Evolutionary conservation across 2,113 vertebrate species (phyloP).

Genomic region (Salvelinus sp.): DNA sequence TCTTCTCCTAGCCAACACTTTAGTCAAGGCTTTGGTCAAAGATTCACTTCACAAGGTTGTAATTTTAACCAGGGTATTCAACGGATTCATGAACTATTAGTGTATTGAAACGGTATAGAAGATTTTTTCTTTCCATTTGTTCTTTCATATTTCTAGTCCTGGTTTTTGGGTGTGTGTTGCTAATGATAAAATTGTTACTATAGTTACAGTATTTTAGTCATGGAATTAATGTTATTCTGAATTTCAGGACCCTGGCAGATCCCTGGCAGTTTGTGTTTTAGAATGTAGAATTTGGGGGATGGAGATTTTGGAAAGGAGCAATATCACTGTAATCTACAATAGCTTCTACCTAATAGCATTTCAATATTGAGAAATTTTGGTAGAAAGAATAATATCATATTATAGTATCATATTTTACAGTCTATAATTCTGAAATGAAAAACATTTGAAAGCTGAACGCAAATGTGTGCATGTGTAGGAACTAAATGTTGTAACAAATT

Average conservation of each 20-base stretch:
- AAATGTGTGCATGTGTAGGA: too few relatives aligned
- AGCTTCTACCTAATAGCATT: not conserved
- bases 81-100: not conserved
- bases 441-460: too few relatives aligned
- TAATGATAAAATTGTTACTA: too few relatives aligned
- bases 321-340: not conserved
- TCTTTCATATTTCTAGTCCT: not conserved
- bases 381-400: not conserved
- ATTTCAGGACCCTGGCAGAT: not conserved
- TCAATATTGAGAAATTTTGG: not conserved
- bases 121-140: not conserved
- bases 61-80: constrained; percentile 17
- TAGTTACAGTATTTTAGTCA: not conserved
- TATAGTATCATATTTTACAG: not conserved
- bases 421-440: not conserved
- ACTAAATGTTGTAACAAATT: not conserved
- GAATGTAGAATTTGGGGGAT: not conserved
- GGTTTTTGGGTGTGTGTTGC: not conserved
- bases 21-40: constrained; percentile 36
- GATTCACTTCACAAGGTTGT: constrained; percentile 7
- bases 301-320: not conserved
- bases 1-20: constrained; percentile 31
- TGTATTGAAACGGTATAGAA: not conserved
- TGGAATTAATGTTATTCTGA: not conserved
- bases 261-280: not conserved